phyloP scores from a whole-genome alignment of 2,797 vertebrate genomes.

The Acipenser transmontanus region DNA sequence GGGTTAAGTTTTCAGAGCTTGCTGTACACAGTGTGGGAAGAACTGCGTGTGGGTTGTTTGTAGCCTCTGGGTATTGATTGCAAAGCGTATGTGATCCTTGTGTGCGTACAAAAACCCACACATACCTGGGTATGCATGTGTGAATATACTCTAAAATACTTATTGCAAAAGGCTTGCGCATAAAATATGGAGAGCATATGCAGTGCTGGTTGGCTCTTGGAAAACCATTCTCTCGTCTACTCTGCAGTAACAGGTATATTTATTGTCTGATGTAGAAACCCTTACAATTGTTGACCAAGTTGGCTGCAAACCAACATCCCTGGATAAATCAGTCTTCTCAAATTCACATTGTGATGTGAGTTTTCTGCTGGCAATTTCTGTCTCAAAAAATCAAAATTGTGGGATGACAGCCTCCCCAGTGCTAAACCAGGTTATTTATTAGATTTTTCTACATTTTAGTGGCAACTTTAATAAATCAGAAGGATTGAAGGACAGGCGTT shows the following conservation, averaged over 20 bases:
- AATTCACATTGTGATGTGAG: not conserved
- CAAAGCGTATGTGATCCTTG: not conserved
- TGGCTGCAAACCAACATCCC: not conserved
- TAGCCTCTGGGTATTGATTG: conserved; percentile 11
- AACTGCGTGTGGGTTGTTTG: not conserved
- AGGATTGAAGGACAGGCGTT: too few relatives aligned
- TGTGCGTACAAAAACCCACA: not conserved
- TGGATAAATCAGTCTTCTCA: not conserved
- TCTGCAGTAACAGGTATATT: not conserved
- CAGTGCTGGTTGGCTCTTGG: too few relatives aligned
- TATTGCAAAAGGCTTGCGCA: too few relatives aligned
- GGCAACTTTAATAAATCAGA: too few relatives aligned
- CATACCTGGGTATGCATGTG: not conserved
- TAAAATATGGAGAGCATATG: too few relatives aligned
- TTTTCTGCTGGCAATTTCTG: not conserved
- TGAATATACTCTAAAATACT: not conserved
- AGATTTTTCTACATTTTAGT: too few relatives aligned
- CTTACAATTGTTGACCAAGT: not conserved
- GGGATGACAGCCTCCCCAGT: too few relatives aligned
- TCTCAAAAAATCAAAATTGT: too few relatives aligned
- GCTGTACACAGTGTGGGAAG: conserved; percentile 10
- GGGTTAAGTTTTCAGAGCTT: conserved; percentile 7
- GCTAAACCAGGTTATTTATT: too few relatives aligned
- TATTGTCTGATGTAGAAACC: not conserved
- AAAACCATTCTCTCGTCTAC: too few relatives aligned